Evolutionary conservation across 2,797 vertebrate genomes (phyloP).

Genomic region (Xyrichtys novacula): DNA sequence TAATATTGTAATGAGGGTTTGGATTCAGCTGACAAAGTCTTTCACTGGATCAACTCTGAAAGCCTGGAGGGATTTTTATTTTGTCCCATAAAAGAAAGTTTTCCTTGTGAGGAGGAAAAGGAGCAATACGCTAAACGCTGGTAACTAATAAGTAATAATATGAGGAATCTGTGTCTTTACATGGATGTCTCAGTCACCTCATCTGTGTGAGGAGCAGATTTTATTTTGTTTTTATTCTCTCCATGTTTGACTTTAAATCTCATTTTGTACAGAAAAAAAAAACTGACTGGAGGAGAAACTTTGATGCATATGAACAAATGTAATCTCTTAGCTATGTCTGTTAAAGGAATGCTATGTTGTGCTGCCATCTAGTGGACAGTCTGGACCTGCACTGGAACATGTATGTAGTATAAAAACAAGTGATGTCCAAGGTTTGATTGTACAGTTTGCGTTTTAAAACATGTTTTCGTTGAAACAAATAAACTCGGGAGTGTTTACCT

Average conservation of each 20-base stretch:
- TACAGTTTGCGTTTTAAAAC: conserved; percentile 14
- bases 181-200: neutral
- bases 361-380: conserved; percentile 59
- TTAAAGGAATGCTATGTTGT: conserved; percentile 20
- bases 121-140: neutral
- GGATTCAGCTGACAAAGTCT: neutral
- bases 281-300: neutral
- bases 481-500: conserved; percentile 35
- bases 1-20: conserved; percentile 17
- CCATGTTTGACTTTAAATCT: neutral
- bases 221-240: conserved; percentile 6
- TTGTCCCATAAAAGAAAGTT: no score
- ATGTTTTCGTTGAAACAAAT: conserved; percentile 40
- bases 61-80: neutral
- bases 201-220: neutral
- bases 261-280: neutral
- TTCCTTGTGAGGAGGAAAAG: neutral
- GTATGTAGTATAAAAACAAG: neutral
- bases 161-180: neutral
- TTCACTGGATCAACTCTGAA: neutral
- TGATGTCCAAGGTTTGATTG: neutral
- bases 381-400: conserved; percentile 9
- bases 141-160: neutral
- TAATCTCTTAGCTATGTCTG: neutral
- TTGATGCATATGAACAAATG: conserved; percentile 9